phyloP scores from a whole-genome alignment of 2,888 invertebrate genomes.

The Melanostoma mellinum region DNA sequence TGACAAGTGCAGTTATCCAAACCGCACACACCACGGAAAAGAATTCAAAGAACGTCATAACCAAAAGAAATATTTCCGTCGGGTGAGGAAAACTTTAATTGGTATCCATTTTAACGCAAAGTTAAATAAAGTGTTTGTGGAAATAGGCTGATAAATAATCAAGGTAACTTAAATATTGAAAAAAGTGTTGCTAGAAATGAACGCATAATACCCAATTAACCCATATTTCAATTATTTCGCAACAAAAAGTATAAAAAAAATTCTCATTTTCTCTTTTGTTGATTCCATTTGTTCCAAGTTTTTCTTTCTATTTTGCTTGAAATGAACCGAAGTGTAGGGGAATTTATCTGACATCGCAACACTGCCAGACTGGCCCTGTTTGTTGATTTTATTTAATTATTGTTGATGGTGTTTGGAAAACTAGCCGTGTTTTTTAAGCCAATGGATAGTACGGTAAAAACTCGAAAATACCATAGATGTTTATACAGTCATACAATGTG shows the following conservation, averaged over 20 bases:
- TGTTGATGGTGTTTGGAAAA: too few species aligned
- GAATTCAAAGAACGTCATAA: constrained; percentile 51
- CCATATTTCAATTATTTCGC: constrained; percentile 71
- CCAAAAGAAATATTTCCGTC: constrained; percentile 52
- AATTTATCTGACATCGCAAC: constrained; percentile 15
- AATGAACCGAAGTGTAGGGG: constrained; percentile 33
- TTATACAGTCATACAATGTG: too few species aligned
- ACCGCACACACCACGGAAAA: constrained; percentile 39
- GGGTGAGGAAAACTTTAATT: constrained; percentile 31
- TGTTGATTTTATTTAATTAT: background rate
- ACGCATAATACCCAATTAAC: constrained; percentile 64
- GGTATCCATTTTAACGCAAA: constrained; percentile 13
- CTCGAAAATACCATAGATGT: too few species aligned
- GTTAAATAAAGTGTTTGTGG: constrained; percentile 19
- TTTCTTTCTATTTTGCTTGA: constrained; percentile 53
- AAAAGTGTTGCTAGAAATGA: constrained; percentile 13
- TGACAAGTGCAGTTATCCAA: constrained; percentile 67
- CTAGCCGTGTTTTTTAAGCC: too few species aligned
- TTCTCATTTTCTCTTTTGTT: constrained; percentile 40
- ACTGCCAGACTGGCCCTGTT: constrained; percentile 33
- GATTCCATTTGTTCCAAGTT: constrained; percentile 64
- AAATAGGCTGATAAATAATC: constrained; percentile 9
- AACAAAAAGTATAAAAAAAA: constrained; percentile 55
- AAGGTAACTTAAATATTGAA: constrained; percentile 26
- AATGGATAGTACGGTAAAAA: too few species aligned